A percentile compares a stretch with the other conserved stretches of the same genome.
phyloP scores from a whole-genome alignment of 2,888 invertebrate species.

The Sphaerophoria taeniata region DNA sequence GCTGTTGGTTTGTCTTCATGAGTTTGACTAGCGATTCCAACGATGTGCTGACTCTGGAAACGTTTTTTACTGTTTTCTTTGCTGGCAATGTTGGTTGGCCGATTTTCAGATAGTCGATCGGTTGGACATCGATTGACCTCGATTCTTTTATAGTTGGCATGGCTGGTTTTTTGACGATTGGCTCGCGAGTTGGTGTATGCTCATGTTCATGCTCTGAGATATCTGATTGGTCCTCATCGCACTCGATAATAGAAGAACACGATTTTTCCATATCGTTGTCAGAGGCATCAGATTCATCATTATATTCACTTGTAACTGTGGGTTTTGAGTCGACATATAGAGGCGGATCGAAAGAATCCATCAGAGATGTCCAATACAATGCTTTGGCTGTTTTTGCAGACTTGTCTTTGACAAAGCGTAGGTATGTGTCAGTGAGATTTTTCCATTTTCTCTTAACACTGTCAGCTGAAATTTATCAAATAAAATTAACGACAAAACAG shows the following conservation, averaged over 20 bases:
- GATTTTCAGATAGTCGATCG: neutral
- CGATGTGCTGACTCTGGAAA: neutral
- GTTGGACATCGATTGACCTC: too few species aligned
- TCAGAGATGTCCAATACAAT: neutral
- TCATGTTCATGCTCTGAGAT: too few species aligned
- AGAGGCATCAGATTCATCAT: neutral
- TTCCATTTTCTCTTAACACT: conserved; percentile 21
- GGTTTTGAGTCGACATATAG: neutral
- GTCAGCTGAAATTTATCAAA: neutral
- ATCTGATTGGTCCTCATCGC: too few species aligned
- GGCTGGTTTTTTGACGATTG: neutral
- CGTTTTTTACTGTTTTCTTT: neutral
- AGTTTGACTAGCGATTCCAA: neutral
- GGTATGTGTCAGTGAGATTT: conserved; percentile 4
- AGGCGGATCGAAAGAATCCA: conserved; percentile 2
- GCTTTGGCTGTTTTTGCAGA: neutral
- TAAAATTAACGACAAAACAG: too few species aligned
- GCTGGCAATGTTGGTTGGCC: neutral
- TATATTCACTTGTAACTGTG: neutral
- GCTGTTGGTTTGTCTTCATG: neutral
- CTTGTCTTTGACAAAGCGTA: neutral
- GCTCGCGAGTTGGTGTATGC: neutral
- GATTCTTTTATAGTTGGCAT: too few species aligned
- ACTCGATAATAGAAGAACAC: too few species aligned
- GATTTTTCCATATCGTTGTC: neutral